A percentile compares a stretch with the other conserved stretches of the same genome.
These are phyloP conservation scores for Lagenorhynchus albirostris DNA, from an alignment of 2,113 vertebrate species.

Conservation along the genomic window DNA sequence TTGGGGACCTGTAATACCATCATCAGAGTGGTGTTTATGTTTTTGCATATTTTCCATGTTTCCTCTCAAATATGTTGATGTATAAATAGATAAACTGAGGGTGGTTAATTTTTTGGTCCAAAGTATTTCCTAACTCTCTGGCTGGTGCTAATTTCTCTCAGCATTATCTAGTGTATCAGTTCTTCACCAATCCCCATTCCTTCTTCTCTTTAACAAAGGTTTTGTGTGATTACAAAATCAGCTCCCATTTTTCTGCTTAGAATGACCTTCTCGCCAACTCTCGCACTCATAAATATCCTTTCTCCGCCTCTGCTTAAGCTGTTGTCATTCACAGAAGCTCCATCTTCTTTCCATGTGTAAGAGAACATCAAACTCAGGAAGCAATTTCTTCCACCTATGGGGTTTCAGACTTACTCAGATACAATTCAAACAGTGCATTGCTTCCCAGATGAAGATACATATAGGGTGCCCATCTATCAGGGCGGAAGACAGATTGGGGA, in stretches of 20 bases:
- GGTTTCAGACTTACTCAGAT: neutral
- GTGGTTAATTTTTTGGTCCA: neutral
- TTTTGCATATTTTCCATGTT: constrained; percentile 4
- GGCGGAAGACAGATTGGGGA: neutral
- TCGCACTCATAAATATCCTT: neutral
- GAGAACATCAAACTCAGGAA: neutral
- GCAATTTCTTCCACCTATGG: neutral
- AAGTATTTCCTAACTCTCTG: neutral
- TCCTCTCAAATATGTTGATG: neutral
- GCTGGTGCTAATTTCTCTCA: neutral
- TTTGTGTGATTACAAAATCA: neutral
- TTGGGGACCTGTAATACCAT: neutral
- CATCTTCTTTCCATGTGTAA: neutral
- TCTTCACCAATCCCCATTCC: neutral
- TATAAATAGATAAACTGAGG: neutral
- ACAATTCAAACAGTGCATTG: neutral
- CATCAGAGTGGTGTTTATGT: neutral
- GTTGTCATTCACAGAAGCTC: neutral
- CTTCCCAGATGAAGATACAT: neutral
- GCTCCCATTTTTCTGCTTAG: neutral
- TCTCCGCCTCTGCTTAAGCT: neutral
- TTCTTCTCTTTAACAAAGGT: neutral
- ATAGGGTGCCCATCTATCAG: neutral
- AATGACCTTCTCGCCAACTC: neutral
- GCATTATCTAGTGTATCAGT: neutral